Evolutionary conservation across 2,888 invertebrate genomes (phyloP).

Genomic region (Schrankia costaestrigalis): DNA sequence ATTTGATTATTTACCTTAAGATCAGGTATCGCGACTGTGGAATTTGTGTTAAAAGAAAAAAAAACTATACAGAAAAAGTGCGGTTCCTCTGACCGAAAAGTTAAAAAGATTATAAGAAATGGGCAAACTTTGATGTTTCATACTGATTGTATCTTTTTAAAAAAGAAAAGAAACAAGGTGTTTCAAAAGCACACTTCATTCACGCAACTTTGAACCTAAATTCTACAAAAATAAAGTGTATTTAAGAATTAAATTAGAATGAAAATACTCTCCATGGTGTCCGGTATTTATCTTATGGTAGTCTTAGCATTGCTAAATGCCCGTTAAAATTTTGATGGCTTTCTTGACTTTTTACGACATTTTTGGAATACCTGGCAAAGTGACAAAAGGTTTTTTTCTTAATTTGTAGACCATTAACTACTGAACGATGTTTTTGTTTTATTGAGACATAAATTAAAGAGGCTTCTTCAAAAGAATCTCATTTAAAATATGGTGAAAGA

Average conservation of each 20-base stretch:
- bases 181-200: slow-evolving; percentile 10
- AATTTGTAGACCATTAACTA: slow-evolving; percentile 19
- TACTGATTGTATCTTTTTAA: slow-evolving; percentile 63
- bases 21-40: slow-evolving; percentile 60
- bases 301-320: slow-evolving; percentile 54
- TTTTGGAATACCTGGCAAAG: slow-evolving; percentile 19
- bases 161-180: slow-evolving; percentile 38
- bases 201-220: slow-evolving; percentile 14
- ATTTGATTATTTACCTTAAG: slow-evolving; percentile 38
- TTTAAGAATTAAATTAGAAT: neutral
- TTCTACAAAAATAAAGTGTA: neutral
- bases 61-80: slow-evolving; percentile 52
- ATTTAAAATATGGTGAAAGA: too few species aligned
- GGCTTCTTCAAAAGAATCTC: too few species aligned
- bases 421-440: slow-evolving; percentile 12
- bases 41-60: slow-evolving; percentile 56
- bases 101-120: slow-evolving; percentile 63
- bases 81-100: slow-evolving; percentile 62
- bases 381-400: slow-evolving; percentile 16
- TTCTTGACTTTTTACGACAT: slow-evolving; percentile 46
- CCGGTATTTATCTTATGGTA: slow-evolving; percentile 42
- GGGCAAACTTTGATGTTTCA: slow-evolving; percentile 62
- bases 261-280: slow-evolving; percentile 17
- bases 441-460: too few species aligned
- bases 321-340: slow-evolving; percentile 56